Conservation (phyloP, 2,888 invertebrate species). For the Thymelicus sylvestris region DNA sequence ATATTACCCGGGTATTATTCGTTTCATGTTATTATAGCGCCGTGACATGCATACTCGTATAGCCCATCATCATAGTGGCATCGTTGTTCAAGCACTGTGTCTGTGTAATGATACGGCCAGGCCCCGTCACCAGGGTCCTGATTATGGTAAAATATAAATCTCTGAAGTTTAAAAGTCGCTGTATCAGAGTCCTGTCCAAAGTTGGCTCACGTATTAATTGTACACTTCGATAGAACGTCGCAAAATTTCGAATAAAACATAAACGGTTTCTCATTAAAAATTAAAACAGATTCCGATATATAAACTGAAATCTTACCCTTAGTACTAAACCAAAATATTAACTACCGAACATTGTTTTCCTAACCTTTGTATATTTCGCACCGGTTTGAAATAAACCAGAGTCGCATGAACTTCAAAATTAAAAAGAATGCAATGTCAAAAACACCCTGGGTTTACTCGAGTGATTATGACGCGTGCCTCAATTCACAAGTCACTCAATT, state of each 20-base stretch:
- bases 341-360: too few species aligned
- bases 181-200: too few species aligned
- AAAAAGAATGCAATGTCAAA: slow-evolving; percentile 10
- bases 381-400: neutral
- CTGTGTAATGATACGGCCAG: neutral
- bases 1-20: too few species aligned
- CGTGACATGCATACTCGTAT: neutral
- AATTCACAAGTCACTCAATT: slow-evolving; percentile 23
- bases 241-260: too few species aligned
- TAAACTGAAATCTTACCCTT: too few species aligned
- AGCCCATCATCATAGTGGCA: neutral
- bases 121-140: neutral
- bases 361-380: neutral
- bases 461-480: slow-evolving; percentile 2
- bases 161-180: too few species aligned
- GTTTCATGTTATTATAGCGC: neutral
- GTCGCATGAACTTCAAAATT: neutral
- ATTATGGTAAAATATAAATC: too few species aligned
- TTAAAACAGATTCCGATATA: too few species aligned
- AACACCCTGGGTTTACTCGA: slow-evolving; percentile 1
- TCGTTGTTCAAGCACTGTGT: slow-evolving; percentile 2
- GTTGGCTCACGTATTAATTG: too few species aligned
- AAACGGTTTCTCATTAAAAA: too few species aligned
- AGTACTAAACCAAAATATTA: too few species aligned
- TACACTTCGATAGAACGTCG: too few species aligned